Conservation (phyloP, 2,888 invertebrate genomes). For the Andrena haemorrhoa region DNA sequence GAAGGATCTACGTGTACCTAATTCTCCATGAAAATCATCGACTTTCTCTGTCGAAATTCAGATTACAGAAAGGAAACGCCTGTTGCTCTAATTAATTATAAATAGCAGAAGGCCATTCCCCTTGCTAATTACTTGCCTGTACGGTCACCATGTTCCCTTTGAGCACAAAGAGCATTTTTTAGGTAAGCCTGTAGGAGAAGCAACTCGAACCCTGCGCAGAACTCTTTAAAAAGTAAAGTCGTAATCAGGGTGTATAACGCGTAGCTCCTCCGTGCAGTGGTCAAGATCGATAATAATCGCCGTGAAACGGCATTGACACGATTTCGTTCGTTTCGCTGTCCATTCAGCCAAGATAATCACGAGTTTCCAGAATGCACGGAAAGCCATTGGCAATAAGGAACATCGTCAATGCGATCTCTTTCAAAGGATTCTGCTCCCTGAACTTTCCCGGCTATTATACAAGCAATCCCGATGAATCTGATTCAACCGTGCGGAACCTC, state of each 20-base stretch:
- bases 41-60: too few species aligned
- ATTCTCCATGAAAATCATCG: too few species aligned
- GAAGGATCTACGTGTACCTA: too few species aligned
- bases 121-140: background rate
- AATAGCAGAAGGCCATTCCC: background rate
- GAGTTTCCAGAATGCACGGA: constrained; percentile 13
- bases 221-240: background rate
- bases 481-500: background rate
- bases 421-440: background rate
- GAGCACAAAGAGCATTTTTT: background rate
- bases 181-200: background rate
- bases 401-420: background rate
- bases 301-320: constrained; percentile 44
- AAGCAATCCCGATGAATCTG: background rate
- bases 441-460: background rate
- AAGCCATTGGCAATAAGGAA: background rate
- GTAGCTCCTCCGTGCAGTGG: background rate
- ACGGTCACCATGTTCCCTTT: background rate
- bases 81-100: too few species aligned
- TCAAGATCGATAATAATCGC: constrained; percentile 45
- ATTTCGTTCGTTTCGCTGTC: constrained; percentile 21
- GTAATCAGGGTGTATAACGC: background rate
- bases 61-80: too few species aligned
- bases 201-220: background rate
- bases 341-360: background rate